These are phyloP conservation scores for Penaeus indicus DNA, from an alignment of 1,140 invertebrate genomes.

Conservation along the genomic window DNA sequence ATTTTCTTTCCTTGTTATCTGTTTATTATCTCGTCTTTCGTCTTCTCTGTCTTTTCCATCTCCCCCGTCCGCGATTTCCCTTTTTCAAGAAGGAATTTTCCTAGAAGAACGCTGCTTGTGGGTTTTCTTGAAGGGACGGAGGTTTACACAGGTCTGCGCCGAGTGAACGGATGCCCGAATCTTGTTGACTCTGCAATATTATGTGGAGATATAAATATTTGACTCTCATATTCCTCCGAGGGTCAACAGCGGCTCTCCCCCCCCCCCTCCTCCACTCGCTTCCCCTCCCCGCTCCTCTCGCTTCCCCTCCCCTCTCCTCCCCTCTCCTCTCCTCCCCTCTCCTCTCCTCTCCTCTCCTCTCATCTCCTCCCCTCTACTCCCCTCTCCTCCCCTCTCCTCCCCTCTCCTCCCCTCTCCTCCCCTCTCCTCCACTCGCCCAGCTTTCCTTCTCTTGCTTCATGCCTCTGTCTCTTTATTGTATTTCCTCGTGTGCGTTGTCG, in stretches of 20 bases:
- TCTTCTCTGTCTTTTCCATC: too few relatives aligned
- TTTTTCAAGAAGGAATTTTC: too few relatives aligned
- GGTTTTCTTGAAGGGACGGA: background rate
- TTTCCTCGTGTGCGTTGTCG: background rate
- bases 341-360: background rate
- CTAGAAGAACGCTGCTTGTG: background rate
- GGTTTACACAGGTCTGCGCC: too few relatives aligned
- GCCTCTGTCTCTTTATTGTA: background rate
- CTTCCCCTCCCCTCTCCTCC: too few relatives aligned
- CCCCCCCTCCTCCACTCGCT: background rate
- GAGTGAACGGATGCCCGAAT: too few relatives aligned
- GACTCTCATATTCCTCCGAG: constrained; percentile 12
- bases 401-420: too few relatives aligned
- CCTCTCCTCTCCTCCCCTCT: too few relatives aligned
- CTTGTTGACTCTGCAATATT: constrained; percentile 41
- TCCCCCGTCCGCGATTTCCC: too few relatives aligned
- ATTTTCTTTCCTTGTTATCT: too few relatives aligned
- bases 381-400: background rate
- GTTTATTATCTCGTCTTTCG: too few relatives aligned
- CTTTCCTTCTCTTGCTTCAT: background rate
- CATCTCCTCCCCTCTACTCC: background rate
- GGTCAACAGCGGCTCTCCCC: constrained; percentile 4
- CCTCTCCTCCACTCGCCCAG: background rate
- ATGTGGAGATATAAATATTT: constrained; percentile 48
- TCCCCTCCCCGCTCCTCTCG: background rate